A percentile compares a stretch with the other conserved stretches of the same genome.
Evolutionary conservation across 2,888 invertebrate species (phyloP).

Genomic region (Halocaridina rubra): DNA sequence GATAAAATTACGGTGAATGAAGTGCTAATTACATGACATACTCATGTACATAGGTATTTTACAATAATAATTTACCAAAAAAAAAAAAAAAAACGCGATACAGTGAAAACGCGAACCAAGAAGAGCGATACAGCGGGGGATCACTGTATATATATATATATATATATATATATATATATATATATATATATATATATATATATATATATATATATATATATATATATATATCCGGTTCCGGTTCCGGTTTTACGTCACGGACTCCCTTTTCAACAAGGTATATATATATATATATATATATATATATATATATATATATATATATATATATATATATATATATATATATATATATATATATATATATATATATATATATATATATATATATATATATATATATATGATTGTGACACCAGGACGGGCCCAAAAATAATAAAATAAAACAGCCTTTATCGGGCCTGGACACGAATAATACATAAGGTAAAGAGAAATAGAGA

Average conservation of each 20-base stretch:
- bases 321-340: slow-evolving; percentile 14
- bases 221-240: neutral
- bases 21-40: too few species aligned
- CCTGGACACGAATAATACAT: too few species aligned
- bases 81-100: too few species aligned
- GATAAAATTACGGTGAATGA: too few species aligned
- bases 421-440: too few species aligned
- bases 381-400: neutral
- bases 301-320: slow-evolving; percentile 14
- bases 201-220: slow-evolving; percentile 30
- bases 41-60: too few species aligned
- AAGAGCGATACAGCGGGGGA: neutral
- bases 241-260: neutral
- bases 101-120: too few species aligned
- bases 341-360: slow-evolving; percentile 14
- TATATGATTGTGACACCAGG: too few species aligned
- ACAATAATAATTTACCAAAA: too few species aligned
- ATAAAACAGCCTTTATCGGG: too few species aligned
- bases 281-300: neutral
- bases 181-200: slow-evolving; percentile 23
- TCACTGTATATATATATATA: neutral
- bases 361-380: slow-evolving; percentile 14
- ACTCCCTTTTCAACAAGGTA: neutral
- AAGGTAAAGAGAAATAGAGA: too few species aligned
- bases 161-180: slow-evolving; percentile 18